These are phyloP conservation scores for Nasonovia ribisnigri DNA, from an alignment of 2,888 invertebrate genomes.

Conservation along the genomic window DNA sequence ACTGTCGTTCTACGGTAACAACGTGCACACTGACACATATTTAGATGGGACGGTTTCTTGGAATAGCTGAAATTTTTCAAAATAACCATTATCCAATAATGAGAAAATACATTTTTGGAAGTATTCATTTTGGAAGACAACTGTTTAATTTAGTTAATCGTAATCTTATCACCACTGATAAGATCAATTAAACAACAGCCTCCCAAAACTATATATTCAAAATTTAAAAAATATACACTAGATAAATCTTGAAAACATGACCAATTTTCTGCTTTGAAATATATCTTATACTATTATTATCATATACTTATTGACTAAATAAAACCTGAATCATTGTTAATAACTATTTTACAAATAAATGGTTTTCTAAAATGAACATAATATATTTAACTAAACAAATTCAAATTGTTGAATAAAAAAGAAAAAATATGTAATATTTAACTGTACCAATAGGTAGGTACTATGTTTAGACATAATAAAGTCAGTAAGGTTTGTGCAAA, in stretches of 20 bases:
- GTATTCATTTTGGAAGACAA: constrained; percentile 34
- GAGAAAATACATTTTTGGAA: constrained; percentile 42
- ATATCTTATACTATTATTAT: no score
- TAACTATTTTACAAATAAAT: background rate
- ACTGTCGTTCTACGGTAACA: constrained; percentile 57
- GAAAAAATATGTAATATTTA: background rate
- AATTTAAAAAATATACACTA: background rate
- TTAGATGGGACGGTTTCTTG: constrained; percentile 56
- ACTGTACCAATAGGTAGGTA: background rate
- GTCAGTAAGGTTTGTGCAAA: background rate
- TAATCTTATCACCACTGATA: background rate
- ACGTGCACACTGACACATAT: constrained; percentile 46
- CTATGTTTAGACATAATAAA: background rate
- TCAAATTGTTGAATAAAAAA: background rate
- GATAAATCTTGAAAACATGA: constrained; percentile 27
- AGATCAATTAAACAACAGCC: constrained; percentile 13
- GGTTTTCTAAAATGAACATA: background rate
- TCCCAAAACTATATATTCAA: constrained; percentile 26
- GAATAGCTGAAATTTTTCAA: constrained; percentile 63
- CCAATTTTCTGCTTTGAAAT: constrained; percentile 43
- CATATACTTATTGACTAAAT: constrained; percentile 25
- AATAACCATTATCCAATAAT: constrained; percentile 63
- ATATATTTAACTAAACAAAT: background rate
- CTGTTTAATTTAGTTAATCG: background rate
- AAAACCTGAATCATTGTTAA: background rate